Evolutionary conservation across 2,888 invertebrate genomes (phyloP), one percentile per base, ranked within the genome.

Genomic region (Clistopyga incitator): DNA sequence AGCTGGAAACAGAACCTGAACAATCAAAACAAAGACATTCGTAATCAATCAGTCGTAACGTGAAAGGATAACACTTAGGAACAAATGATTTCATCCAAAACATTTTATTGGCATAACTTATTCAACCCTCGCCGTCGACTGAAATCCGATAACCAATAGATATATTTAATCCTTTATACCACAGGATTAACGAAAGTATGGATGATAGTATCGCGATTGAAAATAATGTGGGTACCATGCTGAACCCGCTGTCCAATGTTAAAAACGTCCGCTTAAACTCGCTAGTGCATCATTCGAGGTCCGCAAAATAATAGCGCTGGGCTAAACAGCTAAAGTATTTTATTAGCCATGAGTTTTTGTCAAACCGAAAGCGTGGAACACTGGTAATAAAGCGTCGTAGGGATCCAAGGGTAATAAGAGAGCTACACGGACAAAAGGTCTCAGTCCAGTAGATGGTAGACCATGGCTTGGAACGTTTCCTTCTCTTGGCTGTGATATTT

Each of bases 261-360:
- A 20, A 20, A 20, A 23, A 20, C 20, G 23, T 10, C 54, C 3
- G 2, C 20, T 4, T 54, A 20, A 11, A 18, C 13, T 47, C 13
- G 67, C 6, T 8, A n/a, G 45, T 45, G 67, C 67, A 23, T n/a
- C 47, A 67, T 67, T 67, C 47, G 23, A 8, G 15, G 23, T 64
- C 52, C 20, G n/a, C 6, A 45, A 47, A 34, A n/a, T 23, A 59
- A 47, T 45, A 78, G 56, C 59, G 50, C 34, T 15, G 80, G 34
- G 59, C 11, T 23, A 50, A 13, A 34, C 20, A 67, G 75, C 81
- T 77, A 47, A 67, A 45, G 86, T 89, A 89, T 91, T 90, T 91
- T 90, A 91, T 91, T 89, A 87, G 87, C 88, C 86, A 75, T 82
- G 84, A 88, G 91, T 90, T 91, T 91, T 91, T 90, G 88, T 90